Evolutionary conservation across 30 jellyfish, hydroid and myxozoan species (phyloP).

Genomic region (Turritopsis dohrnii): DNA sequence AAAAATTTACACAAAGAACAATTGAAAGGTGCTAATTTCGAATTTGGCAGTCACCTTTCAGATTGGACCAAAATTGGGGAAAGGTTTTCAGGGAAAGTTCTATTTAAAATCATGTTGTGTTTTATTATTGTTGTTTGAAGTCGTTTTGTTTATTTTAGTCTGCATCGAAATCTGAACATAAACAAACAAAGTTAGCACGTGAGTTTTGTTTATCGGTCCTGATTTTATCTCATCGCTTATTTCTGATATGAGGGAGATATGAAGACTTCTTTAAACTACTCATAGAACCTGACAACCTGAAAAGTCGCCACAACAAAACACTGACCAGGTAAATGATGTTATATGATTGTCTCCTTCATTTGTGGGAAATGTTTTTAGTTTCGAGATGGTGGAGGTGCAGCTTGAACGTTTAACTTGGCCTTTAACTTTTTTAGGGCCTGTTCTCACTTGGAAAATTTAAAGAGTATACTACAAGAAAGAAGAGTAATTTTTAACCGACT

Average conservation of each 20-base stretch:
- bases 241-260: background rate
- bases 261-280: background rate
- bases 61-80: too few species aligned
- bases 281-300: background rate
- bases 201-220: background rate
- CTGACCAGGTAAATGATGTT: background rate
- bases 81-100: too few species aligned
- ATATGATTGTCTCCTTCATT: background rate
- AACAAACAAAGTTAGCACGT: background rate
- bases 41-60: too few species aligned
- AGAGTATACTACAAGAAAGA: background rate
- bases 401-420: too few species aligned
- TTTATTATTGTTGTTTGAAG: background rate
- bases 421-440: slow-evolving; percentile 10
- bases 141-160: background rate
- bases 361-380: too few species aligned
- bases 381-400: too few species aligned
- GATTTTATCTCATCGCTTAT: background rate
- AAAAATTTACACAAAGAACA: too few species aligned
- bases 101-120: too few species aligned
- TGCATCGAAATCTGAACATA: background rate
- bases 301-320: background rate
- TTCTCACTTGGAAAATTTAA: slow-evolving; percentile 13
- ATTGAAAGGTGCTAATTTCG: too few species aligned
- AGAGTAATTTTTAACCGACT: background rate